These are phyloP conservation scores for Megaceryle torquata DNA, from an alignment of 2,113 vertebrate species.

Conservation along the genomic window DNA sequence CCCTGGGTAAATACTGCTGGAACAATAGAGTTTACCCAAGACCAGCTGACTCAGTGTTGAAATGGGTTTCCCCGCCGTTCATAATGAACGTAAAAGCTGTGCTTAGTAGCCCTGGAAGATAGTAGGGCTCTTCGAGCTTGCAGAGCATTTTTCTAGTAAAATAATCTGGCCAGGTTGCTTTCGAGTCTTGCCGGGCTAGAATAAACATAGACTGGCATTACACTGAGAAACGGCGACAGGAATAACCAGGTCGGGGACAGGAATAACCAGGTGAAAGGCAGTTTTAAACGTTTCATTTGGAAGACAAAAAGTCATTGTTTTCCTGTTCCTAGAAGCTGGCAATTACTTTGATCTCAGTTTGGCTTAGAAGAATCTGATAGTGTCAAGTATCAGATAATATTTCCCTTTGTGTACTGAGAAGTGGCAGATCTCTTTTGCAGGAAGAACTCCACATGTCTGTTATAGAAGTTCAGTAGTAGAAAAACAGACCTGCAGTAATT, in stretches of 20 bases:
- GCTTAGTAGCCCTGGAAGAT: background rate
- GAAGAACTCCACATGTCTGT: constrained; percentile 24
- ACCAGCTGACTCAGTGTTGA: background rate
- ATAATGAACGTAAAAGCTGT: background rate
- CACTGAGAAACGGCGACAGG: background rate
- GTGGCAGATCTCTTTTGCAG: background rate
- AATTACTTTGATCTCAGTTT: background rate
- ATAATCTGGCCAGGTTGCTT: background rate
- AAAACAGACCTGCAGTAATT: background rate
- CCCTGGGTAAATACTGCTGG: background rate
- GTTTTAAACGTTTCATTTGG: background rate
- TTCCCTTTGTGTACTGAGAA: background rate
- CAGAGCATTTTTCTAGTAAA: background rate
- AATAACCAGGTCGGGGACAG: background rate
- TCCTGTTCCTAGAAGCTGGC: background rate
- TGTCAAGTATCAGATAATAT: background rate
- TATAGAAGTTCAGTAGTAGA: background rate
- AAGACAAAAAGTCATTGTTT: constrained; percentile 26
- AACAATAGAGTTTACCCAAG: background rate
- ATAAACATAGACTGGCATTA: background rate
- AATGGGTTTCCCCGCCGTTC: background rate
- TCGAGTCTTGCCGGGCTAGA: background rate
- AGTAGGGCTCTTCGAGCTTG: background rate
- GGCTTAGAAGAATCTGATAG: background rate
- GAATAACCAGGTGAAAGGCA: constrained; percentile 3